Conservation (phyloP, 2,797 vertebrate species). For the Odontamblyopus lacepedii region DNA sequence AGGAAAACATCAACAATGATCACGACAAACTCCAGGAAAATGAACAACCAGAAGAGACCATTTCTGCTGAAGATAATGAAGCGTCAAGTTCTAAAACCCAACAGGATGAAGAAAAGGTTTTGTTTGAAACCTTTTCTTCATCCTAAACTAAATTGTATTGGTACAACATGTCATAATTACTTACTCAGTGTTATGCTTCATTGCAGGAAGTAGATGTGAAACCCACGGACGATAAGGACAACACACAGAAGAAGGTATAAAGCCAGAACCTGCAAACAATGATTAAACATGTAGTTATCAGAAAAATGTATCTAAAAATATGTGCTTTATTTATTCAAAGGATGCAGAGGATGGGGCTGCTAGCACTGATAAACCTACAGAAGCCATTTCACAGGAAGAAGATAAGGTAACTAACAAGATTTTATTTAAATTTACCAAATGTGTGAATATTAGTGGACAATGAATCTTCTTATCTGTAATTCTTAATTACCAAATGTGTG, state of each 20-base stretch:
- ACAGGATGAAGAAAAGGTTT: slow-evolving; percentile 48
- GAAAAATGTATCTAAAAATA: background rate
- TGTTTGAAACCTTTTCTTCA: too few relatives aligned
- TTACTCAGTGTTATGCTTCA: background rate
- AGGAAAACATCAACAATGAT: slow-evolving; percentile 28
- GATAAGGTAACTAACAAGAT: background rate
- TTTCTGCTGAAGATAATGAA: slow-evolving; percentile 23
- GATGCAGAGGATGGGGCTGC: background rate
- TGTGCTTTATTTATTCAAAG: background rate
- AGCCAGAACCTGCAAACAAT: background rate
- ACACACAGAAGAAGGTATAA: background rate
- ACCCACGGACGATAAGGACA: background rate
- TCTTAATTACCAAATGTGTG: too few relatives aligned
- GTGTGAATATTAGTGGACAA: too few relatives aligned
- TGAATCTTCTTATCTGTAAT: too few relatives aligned
- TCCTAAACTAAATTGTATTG: too few relatives aligned
- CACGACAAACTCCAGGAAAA: slow-evolving; percentile 13
- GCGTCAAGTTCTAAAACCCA: slow-evolving; percentile 13
- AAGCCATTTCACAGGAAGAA: background rate
- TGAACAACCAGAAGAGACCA: slow-evolving; percentile 20
- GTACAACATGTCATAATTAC: background rate
- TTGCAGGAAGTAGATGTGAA: background rate
- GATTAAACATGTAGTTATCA: background rate
- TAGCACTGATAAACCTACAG: background rate
- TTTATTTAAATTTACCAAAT: background rate